phyloP scores from a whole-genome alignment of 2,888 invertebrate genomes.

The Tenthredo scrophulariae region DNA sequence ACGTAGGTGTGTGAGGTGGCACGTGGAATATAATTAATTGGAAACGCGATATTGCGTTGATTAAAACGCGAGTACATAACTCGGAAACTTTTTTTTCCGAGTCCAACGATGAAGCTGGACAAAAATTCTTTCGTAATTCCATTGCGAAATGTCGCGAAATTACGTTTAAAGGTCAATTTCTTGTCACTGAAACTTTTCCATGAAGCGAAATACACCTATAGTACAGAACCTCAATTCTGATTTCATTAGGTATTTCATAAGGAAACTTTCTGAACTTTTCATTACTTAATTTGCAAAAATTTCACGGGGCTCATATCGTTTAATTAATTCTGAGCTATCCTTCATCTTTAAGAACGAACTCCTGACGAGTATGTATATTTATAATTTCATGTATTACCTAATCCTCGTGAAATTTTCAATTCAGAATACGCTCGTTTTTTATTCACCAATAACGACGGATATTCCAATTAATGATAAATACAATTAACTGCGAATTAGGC shows the following conservation, averaged over 20 bases:
- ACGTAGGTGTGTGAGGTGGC: not conserved
- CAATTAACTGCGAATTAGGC: not conserved
- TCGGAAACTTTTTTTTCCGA: not conserved
- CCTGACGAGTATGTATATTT: not conserved
- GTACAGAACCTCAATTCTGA: not conserved
- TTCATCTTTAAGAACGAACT: not conserved
- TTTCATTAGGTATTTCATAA: not conserved
- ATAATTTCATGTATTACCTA: not conserved
- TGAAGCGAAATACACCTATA: not conserved
- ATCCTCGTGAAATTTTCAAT: not conserved
- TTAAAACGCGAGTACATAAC: not conserved
- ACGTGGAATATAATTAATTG: conserved; percentile 23
- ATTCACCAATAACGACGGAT: not conserved
- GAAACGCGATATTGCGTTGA: conserved; percentile 32
- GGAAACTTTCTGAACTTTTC: not conserved
- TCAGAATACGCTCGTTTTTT: not conserved
- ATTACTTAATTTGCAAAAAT: not conserved
- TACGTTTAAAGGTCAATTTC: not conserved
- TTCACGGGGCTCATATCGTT: not conserved
- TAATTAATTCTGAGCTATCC: not conserved
- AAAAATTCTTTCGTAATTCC: not conserved
- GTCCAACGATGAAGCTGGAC: not conserved
- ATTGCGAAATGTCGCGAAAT: not conserved
- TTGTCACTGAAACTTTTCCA: not conserved
- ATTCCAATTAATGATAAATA: not conserved